Evolutionary conservation across 2,888 invertebrate species (phyloP).

Genomic region (Oscheius myriophilus): DNA sequence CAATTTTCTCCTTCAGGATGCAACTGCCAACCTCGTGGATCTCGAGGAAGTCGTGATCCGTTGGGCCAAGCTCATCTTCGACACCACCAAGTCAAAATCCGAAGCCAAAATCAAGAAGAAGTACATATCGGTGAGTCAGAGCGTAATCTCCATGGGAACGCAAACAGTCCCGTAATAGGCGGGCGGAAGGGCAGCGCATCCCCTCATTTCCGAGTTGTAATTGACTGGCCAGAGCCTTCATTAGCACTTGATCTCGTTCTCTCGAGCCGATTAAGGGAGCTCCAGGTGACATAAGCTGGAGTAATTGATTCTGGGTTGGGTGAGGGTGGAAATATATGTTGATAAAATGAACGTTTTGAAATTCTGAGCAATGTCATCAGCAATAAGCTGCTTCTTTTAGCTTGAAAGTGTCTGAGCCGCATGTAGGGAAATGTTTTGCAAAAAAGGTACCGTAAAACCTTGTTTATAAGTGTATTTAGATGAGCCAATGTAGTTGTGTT

Average conservation of each 20-base stretch:
- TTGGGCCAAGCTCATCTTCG: slow-evolving; percentile 72
- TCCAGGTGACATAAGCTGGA: too few relatives aligned
- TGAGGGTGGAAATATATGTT: slow-evolving; percentile 11
- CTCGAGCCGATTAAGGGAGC: slow-evolving; percentile 21
- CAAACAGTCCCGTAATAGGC: background rate
- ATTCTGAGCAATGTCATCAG: too few relatives aligned
- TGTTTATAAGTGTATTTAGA: too few relatives aligned
- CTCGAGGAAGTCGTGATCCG: slow-evolving; percentile 67
- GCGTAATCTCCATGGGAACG: background rate
- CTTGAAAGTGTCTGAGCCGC: too few relatives aligned
- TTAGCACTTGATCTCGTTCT: slow-evolving; percentile 30
- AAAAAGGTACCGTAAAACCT: too few relatives aligned
- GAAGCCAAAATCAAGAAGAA: slow-evolving; percentile 62
- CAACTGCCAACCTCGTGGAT: slow-evolving; percentile 49
- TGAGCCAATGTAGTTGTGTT: too few relatives aligned
- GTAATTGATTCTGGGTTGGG: background rate
- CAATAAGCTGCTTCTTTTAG: too few relatives aligned
- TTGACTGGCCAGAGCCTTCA: slow-evolving; percentile 24
- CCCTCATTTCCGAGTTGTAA: slow-evolving; percentile 30
- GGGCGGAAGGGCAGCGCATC: slow-evolving; percentile 17
- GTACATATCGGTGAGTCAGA: slow-evolving; percentile 45
- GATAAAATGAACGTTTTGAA: too few relatives aligned
- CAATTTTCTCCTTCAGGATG: too few relatives aligned
- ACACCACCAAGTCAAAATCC: slow-evolving; percentile 70
- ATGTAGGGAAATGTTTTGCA: too few relatives aligned